These are phyloP conservation scores for Apotomis betuletana DNA, from an alignment of 2,888 invertebrate species.

Conservation along the genomic window DNA sequence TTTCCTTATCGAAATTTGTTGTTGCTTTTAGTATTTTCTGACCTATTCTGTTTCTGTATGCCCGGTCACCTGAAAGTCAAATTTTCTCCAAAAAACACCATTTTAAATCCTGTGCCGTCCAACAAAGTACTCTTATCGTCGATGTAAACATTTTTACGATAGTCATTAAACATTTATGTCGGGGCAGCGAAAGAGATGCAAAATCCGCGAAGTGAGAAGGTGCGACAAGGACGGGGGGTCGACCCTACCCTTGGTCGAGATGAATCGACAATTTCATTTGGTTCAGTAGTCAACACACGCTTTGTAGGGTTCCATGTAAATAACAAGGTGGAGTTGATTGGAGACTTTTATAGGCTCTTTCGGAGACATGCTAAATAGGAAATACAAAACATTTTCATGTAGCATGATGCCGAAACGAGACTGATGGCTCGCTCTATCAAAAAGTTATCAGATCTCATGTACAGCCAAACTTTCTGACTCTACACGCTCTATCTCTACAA, in stretches of 20 bases:
- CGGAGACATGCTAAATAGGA: no score
- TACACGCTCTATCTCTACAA: no score
- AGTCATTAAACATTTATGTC: slow-evolving; percentile 25
- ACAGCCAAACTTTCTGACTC: no score
- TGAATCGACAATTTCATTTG: slow-evolving; percentile 17
- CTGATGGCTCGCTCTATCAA: no score
- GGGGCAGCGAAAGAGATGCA: background rate
- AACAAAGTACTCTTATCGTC: background rate
- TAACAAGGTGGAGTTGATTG: background rate
- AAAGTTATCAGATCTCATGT: no score
- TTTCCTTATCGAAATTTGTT: no score
- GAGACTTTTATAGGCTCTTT: background rate
- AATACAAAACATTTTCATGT: no score
- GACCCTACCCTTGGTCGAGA: background rate
- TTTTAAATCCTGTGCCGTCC: slow-evolving; percentile 2
- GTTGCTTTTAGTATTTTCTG: no score
- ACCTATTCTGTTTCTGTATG: no score
- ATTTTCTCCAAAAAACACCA: slow-evolving; percentile 3
- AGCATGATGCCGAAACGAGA: no score
- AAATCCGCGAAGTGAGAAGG: background rate
- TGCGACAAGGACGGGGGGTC: slow-evolving; percentile 2
- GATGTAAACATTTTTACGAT: slow-evolving; percentile 25
- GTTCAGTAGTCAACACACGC: slow-evolving; percentile 19
- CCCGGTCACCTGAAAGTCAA: background rate
- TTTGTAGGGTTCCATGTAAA: background rate